Base-by-base conservation (phyloP, 2,888 invertebrate species). In the Hydroisotoma schaefferi region DNA sequence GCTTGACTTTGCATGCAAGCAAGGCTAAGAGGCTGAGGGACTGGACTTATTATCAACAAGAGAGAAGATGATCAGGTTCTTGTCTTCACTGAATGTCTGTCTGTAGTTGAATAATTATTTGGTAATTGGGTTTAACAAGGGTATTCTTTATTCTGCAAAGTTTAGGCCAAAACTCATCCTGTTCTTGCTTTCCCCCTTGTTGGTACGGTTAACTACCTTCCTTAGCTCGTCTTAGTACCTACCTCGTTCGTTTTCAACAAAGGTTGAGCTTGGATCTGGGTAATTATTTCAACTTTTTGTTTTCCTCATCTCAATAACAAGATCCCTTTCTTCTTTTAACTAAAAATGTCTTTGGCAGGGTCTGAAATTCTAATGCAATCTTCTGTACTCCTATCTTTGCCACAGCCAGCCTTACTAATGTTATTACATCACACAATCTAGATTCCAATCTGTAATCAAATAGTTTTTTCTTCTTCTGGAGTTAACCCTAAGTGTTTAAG, bases 201-300 rank as follows among this genome's bases (percentile, higher is more conserved):
- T 46, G 25, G 25, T 46, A 46, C 25, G 20, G 46, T 46, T 46
- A 46, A n/a, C 25, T 46, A 46, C 46, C 23, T 46, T 46, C n/a
- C n/a, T n/a, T n/a, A n/a, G n/a, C n/a, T n/a, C n/a, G n/a, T n/a
- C n/a, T n/a, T n/a, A n/a, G n/a, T n/a, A n/a, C n/a, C n/a, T n/a
- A n/a, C n/a, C n/a, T n/a, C n/a, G n/a, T n/a, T n/a, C n/a, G n/a
- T n/a, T n/a, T n/a, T n/a, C n/a, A n/a, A n/a, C n/a, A n/a, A n/a
- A n/a, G 3, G 46, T 46, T 46, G 46, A 46, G 20, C 25, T 46
- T 33, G 43, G 18, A 18, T 43, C 20, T 43, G 46, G 46, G 57
- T 64, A 67, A 67, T 67, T 67, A 67, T 67, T 67, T 67, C 67
- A 65, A 67, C 64, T 67, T 67, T 67, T 67, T 64, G 33, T 48